These are phyloP conservation scores for Prunella himalayana DNA, from an alignment of 2,113 vertebrate species.

Conservation along the genomic window DNA sequence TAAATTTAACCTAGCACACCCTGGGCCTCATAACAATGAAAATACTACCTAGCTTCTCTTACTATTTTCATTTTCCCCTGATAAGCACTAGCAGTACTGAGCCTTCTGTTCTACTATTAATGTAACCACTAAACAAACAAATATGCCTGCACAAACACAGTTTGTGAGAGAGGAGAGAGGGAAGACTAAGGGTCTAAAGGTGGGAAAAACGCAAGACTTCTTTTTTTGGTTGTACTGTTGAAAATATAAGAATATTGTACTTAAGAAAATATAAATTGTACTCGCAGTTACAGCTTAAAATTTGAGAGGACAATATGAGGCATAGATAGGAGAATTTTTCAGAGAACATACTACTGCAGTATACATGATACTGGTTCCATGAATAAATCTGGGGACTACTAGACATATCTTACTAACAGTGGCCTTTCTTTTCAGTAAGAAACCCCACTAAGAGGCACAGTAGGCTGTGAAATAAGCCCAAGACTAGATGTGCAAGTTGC, in stretches of 20 bases:
- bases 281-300: background rate
- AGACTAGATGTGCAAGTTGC: background rate
- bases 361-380: background rate
- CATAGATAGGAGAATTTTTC: background rate
- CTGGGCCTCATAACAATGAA: background rate
- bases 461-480: background rate
- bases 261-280: background rate
- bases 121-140: background rate
- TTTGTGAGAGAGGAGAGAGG: background rate
- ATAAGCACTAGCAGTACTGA: background rate
- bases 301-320: background rate
- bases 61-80: background rate
- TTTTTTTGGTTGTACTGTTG: background rate
- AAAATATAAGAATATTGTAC: background rate
- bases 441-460: background rate
- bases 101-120: background rate
- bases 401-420: background rate
- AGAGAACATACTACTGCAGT: background rate
- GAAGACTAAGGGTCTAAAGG: background rate
- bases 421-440: background rate
- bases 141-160: background rate
- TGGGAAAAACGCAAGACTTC: background rate
- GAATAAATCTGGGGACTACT: background rate
- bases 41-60: background rate
- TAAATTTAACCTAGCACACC: background rate